Percentiles rank a stretch among this genome's conserved stretches.
These are phyloP conservation scores for Pseudois nayaur DNA, from an alignment of 2,113 vertebrate genomes.

Conservation along the genomic window DNA sequence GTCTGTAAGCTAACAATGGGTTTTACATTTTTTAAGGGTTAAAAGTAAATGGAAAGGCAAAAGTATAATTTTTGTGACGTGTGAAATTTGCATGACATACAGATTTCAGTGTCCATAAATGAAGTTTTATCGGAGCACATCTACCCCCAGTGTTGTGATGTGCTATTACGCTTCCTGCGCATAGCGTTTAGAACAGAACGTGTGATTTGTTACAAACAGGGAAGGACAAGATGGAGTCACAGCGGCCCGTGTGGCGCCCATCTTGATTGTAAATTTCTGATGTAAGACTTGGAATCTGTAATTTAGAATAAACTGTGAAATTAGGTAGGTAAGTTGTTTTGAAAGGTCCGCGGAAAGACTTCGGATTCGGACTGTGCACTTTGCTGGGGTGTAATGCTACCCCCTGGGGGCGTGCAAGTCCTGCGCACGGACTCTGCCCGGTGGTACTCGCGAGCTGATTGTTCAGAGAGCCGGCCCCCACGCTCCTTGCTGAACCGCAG, in stretches of 20 bases:
- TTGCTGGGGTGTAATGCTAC: neutral
- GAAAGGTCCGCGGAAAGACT: neutral
- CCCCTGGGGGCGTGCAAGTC: neutral
- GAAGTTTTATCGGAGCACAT: neutral
- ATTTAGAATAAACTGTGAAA: neutral
- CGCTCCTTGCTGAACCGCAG: neutral
- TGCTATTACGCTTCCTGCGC: neutral
- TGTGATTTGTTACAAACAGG: neutral
- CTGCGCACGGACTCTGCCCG: fast-evolving
- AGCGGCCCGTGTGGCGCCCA: neutral
- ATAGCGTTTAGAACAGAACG: neutral
- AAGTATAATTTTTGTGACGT: neutral
- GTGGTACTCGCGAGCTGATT: fast-evolving
- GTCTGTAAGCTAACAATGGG: neutral
- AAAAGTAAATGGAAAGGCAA: neutral
- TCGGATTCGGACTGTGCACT: neutral
- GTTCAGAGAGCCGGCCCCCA: neutral
- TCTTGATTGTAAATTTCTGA: neutral
- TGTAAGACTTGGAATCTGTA: neutral
- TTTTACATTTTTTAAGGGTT: neutral
- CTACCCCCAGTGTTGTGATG: neutral
- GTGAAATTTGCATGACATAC: neutral
- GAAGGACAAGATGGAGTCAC: neutral
- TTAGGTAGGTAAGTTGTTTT: neutral
- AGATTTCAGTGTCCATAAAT: neutral